These are phyloP conservation scores for Festucalex cinctus DNA, from an alignment of 2,113 vertebrate species.

Conservation along the genomic window DNA sequence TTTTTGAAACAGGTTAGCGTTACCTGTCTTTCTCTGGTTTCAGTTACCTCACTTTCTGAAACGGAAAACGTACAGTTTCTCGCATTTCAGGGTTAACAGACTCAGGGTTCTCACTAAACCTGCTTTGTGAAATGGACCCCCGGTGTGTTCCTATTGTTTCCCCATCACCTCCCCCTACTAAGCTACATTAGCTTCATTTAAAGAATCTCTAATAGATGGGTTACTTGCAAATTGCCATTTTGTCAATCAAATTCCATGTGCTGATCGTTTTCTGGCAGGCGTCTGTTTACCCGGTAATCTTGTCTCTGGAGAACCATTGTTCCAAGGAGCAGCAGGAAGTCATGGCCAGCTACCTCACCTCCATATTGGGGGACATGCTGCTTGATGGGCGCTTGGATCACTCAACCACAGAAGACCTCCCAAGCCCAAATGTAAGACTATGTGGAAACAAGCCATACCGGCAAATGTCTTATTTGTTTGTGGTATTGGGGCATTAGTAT, in stretches of 20 bases:
- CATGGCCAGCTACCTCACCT: constrained; percentile 74
- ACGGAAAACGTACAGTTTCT: too few relatives aligned
- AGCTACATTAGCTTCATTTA: background rate
- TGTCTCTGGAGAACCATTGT: constrained; percentile 90
- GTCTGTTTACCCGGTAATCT: constrained; percentile 82
- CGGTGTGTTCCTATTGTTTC: background rate
- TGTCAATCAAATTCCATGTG: background rate
- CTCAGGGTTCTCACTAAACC: too few relatives aligned
- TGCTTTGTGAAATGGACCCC: too few relatives aligned
- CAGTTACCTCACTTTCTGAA: too few relatives aligned
- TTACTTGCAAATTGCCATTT: constrained; percentile 6
- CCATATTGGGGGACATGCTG: constrained; percentile 75
- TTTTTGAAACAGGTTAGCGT: too few relatives aligned
- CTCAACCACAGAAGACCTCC: constrained; percentile 52
- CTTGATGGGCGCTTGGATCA: constrained; percentile 64
- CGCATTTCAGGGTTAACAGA: too few relatives aligned
- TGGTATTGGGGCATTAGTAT: background rate
- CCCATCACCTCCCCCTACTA: constrained; percentile 10
- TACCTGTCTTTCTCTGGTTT: too few relatives aligned
- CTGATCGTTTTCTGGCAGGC: constrained; percentile 59
- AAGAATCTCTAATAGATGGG: background rate
- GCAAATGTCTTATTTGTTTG: background rate
- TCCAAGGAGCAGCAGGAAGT: constrained; percentile 78
- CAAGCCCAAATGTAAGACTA: constrained; percentile 83
- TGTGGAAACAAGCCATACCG: background rate